phyloP scores from a whole-genome alignment of 2,113 vertebrate genomes.

The Syngnathus scovelli region DNA sequence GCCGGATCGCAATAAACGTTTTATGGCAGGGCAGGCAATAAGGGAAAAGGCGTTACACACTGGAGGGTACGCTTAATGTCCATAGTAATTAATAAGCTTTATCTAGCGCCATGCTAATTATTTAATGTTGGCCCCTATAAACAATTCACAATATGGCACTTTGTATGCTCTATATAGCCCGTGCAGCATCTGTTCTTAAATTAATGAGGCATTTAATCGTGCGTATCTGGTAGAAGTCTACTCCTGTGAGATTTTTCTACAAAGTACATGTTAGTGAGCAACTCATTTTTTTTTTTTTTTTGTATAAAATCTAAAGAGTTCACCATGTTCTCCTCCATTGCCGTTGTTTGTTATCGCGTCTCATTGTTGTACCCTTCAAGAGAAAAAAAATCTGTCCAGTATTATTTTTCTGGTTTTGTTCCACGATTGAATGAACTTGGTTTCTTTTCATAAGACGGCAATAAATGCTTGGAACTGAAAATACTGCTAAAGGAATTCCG shows the following conservation, averaged over 20 bases:
- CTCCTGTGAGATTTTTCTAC: neutral
- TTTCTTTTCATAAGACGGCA: neutral
- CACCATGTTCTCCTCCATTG: neutral
- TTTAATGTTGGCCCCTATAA: neutral
- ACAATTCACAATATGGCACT: slow-evolving; percentile 6
- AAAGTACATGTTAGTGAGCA: neutral
- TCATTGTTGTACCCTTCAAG: neutral
- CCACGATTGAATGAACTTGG: neutral
- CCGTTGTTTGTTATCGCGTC: neutral
- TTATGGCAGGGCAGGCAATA: neutral
- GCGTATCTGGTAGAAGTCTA: neutral
- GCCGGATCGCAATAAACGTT: neutral
- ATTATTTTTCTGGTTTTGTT: neutral
- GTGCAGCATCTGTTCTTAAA: neutral
- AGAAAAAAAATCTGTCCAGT: neutral
- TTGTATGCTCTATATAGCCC: neutral
- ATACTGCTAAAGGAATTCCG: neutral
- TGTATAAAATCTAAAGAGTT: too few relatives aligned
- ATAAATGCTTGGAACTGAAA: neutral
- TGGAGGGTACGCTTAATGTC: neutral
- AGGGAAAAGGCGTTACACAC: neutral
- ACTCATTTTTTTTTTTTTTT: too few relatives aligned
- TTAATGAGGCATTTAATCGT: neutral
- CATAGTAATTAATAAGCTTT: slow-evolving; percentile 1
- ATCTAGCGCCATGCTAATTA: slow-evolving; percentile 1